phyloP scores from a whole-genome alignment of 2,888 invertebrate genomes.

The Microctonus aethiopoides region DNA sequence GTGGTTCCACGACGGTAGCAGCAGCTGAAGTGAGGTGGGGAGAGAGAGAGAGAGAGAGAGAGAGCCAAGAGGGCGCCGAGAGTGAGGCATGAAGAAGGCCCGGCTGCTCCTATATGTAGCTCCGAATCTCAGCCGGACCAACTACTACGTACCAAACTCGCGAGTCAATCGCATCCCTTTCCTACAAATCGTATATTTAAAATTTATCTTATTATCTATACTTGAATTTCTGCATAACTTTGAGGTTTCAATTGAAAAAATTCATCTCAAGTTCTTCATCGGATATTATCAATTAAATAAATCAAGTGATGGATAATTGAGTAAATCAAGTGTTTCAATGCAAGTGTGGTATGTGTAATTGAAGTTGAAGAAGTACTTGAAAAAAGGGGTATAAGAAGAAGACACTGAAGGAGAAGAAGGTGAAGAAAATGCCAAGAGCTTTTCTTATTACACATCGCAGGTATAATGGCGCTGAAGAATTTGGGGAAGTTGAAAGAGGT shows the following conservation, averaged over 20 bases:
- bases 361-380: constrained; percentile 18
- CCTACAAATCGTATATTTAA: background rate
- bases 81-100: constrained; percentile 55
- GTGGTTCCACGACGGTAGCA: constrained; percentile 39
- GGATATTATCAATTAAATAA: too few species aligned
- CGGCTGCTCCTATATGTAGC: constrained; percentile 66
- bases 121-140: constrained; percentile 62
- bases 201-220: too few species aligned
- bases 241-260: too few species aligned
- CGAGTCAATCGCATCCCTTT: constrained; percentile 52
- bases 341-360: constrained; percentile 31
- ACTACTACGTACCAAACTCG: constrained; percentile 63
- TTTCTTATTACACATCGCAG: constrained; percentile 74
- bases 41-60: constrained; percentile 35
- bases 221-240: too few species aligned
- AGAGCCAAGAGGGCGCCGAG: background rate
- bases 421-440: constrained; percentile 72
- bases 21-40: constrained; percentile 42
- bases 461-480: constrained; percentile 66
- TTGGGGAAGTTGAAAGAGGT: constrained; percentile 59
- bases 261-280: too few species aligned
- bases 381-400: constrained; percentile 12
- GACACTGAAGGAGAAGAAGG: constrained; percentile 23
- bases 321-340: background rate
- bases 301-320: constrained; percentile 21